Percentiles rank a stretch among this genome's conserved stretches.
Evolutionary conservation across 2,113 vertebrate species (phyloP).

Genomic region (Laticauda laticaudata): DNA sequence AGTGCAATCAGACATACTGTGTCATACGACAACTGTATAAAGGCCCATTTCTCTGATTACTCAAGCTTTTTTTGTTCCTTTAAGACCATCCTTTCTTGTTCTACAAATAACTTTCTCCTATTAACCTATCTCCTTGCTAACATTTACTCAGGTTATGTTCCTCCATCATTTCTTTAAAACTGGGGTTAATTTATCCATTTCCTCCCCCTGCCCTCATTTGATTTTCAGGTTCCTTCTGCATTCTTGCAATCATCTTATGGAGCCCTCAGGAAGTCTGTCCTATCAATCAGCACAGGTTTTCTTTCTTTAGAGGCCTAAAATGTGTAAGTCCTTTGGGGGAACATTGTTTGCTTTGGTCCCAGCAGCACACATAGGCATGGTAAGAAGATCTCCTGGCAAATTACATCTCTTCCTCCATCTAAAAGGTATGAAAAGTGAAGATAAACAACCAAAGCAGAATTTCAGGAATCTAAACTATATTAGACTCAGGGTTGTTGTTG

Average conservation of each 20-base stretch:
- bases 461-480: not conserved
- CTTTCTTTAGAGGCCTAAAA: not conserved
- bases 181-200: not conserved
- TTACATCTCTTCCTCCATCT: not conserved
- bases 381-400: not conserved
- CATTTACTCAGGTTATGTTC: not conserved
- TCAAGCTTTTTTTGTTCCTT: not conserved
- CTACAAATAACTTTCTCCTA: not conserved
- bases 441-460: not conserved
- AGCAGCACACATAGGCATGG: too few relatives aligned
- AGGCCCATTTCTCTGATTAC: not conserved
- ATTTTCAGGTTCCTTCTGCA: not conserved
- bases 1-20: not conserved
- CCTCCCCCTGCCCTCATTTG: not conserved
- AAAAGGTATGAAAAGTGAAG: not conserved
- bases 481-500: not conserved
- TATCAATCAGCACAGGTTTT: not conserved
- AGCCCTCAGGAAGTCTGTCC: not conserved
- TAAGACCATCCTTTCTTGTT: not conserved
- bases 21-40: not conserved
- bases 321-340: not conserved
- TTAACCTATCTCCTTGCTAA: not conserved
- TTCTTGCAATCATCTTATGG: not conserved
- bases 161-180: not conserved
- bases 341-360: not conserved